Evolutionary conservation across 1,140 invertebrate species (phyloP).

Genomic region (Dinoponera quadriceps): DNA sequence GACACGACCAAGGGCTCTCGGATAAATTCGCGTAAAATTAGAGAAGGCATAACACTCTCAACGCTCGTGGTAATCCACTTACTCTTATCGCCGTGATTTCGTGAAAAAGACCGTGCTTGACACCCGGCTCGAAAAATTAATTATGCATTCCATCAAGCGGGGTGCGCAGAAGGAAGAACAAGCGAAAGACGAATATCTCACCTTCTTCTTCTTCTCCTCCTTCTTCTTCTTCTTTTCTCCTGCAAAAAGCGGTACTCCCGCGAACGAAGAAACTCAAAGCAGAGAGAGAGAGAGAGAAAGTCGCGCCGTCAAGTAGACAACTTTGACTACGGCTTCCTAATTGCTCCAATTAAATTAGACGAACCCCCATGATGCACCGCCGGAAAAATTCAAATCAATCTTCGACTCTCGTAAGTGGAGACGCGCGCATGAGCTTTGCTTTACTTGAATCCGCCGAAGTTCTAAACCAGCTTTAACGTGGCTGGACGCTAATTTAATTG

Average conservation of each 20-base stretch:
- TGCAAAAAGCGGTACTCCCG: slow-evolving; percentile 21
- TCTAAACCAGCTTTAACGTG: not conserved
- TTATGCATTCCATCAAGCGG: slow-evolving; percentile 71
- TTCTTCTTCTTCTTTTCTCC: slow-evolving; percentile 13
- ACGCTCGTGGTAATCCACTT: slow-evolving; percentile 52
- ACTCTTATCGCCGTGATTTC: slow-evolving; percentile 67
- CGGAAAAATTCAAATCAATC: slow-evolving; percentile 40
- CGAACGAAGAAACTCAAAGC: not conserved
- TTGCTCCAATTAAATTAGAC: slow-evolving; percentile 69
- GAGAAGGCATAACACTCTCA: slow-evolving; percentile 53
- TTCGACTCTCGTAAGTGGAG: not conserved
- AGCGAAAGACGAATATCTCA: slow-evolving; percentile 11
- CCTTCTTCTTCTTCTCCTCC: slow-evolving; percentile 29
- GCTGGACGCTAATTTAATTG: not conserved
- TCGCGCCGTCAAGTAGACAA: slow-evolving; percentile 43
- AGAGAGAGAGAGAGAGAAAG: not conserved
- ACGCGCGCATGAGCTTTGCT: not conserved
- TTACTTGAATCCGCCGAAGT: not conserved
- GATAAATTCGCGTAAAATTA: slow-evolving; percentile 50
- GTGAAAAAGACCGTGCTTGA: slow-evolving; percentile 64
- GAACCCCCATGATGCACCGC: not conserved
- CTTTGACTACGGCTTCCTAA: slow-evolving; percentile 57
- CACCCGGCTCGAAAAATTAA: slow-evolving; percentile 69
- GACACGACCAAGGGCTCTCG: slow-evolving; percentile 16
- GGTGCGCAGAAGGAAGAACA: slow-evolving; percentile 20